These are phyloP conservation scores for Bradypus variegatus DNA, from an alignment of 2,797 vertebrate genomes.

Conservation along the genomic window DNA sequence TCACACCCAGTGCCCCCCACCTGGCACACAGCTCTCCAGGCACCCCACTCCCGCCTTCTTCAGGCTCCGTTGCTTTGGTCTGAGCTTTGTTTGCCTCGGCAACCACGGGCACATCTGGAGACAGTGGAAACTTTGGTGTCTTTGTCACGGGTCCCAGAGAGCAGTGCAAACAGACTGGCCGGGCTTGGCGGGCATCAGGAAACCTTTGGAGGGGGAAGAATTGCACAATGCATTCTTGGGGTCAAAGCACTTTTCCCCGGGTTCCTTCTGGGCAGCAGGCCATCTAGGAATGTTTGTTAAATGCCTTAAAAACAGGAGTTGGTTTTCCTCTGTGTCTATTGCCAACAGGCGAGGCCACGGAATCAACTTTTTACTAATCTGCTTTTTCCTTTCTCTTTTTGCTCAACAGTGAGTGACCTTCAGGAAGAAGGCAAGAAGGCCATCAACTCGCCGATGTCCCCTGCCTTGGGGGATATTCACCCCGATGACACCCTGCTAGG, in stretches of 20 bases:
- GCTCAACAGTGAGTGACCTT: constrained; percentile 87
- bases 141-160: neutral
- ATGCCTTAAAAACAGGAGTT: neutral
- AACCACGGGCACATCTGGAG: neutral
- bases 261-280: neutral
- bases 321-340: neutral
- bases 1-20: fast-evolving
- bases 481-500: constrained; percentile 91
- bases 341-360: fast-evolving
- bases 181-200: fast-evolving
- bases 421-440: constrained; percentile 95
- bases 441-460: constrained; percentile 89
- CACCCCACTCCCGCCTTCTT: no score
- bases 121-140: neutral
- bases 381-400: neutral
- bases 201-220: fast-evolving
- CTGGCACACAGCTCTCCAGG: fast-evolving
- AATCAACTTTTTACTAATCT: fast-evolving
- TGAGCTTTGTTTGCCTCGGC: neutral
- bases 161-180: neutral
- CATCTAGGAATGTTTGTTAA: neutral
- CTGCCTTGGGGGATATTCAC: constrained; percentile 79
- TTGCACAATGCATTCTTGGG: neutral
- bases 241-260: fast-evolving
- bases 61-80: neutral